Conservation (phyloP, 2,888 invertebrate genomes). For the Eupeodes latifasciatus region DNA sequence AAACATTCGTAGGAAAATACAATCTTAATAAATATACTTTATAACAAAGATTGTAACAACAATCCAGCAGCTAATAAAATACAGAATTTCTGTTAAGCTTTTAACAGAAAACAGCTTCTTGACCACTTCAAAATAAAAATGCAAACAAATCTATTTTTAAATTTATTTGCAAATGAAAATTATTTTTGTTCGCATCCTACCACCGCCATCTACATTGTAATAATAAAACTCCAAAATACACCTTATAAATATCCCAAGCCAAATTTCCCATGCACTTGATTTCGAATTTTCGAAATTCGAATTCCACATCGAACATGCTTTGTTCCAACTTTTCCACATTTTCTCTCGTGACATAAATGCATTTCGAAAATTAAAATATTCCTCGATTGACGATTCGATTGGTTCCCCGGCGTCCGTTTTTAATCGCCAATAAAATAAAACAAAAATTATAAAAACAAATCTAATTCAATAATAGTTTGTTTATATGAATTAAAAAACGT, state of each 20-base stretch:
- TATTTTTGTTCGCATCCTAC: too few species aligned
- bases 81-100: too few species aligned
- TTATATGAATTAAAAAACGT: slow-evolving; percentile 45
- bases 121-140: too few species aligned
- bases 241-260: slow-evolving; percentile 63
- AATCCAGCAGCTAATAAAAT: too few species aligned
- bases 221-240: background rate
- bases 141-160: too few species aligned
- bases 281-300: slow-evolving; percentile 34
- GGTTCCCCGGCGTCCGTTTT: slow-evolving; percentile 60
- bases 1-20: too few species aligned
- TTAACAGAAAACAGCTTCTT: too few species aligned
- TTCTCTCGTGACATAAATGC: slow-evolving; percentile 58
- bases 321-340: slow-evolving; percentile 34
- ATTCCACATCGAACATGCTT: slow-evolving; percentile 45
- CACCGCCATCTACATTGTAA: background rate
- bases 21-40: too few species aligned
- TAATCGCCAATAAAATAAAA: slow-evolving; percentile 48
- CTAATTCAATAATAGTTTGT: slow-evolving; percentile 2
- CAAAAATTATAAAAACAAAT: slow-evolving; percentile 50
- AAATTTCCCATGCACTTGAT: slow-evolving; percentile 50
- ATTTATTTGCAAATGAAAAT: too few species aligned
- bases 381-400: slow-evolving; percentile 36
- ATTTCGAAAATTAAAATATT: slow-evolving; percentile 21
- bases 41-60: too few species aligned